A percentile compares a stretch with the other conserved stretches of the same genome.
phyloP scores from a whole-genome alignment of 2,113 vertebrate species.

The Delphinapterus leucas region DNA sequence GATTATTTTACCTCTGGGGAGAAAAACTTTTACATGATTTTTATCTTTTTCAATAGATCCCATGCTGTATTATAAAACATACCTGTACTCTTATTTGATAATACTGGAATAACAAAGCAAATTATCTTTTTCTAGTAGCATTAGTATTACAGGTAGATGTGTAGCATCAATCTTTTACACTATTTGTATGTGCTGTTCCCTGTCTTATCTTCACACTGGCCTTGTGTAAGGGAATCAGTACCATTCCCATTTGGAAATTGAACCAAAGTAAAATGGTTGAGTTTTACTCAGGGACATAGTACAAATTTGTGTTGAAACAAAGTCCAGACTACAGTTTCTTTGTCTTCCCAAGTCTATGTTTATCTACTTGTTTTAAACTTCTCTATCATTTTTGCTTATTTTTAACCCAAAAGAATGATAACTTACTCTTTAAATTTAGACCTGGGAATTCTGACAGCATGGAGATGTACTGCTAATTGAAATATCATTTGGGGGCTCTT shows the following conservation, averaged over 20 bases:
- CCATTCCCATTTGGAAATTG: not conserved
- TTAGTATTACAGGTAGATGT: not conserved
- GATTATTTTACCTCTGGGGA: not conserved
- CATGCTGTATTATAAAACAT: not conserved
- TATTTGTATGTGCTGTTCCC: not conserved
- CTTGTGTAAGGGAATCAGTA: not conserved
- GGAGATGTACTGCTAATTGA: not conserved
- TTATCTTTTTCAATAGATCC: not conserved
- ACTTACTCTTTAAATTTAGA: conserved; percentile 7
- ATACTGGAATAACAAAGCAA: not conserved
- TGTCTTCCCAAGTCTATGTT: conserved; percentile 14
- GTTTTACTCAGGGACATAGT: not conserved
- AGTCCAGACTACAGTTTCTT: not conserved
- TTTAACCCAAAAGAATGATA: not conserved
- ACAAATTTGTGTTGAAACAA: not conserved
- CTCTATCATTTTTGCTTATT: not conserved
- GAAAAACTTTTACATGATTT: not conserved
- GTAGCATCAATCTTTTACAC: not conserved
- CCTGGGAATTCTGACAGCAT: not conserved
- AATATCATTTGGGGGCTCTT: not conserved
- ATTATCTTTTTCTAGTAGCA: not conserved
- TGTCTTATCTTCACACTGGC: not conserved
- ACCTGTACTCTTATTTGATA: not conserved
- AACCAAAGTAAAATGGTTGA: not conserved
- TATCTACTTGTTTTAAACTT: conserved; percentile 22